Evolutionary conservation across 2,797 vertebrate genomes (phyloP), one percentile per base, ranked within the genome.

Genomic region (Fundulus diaphanus): DNA sequence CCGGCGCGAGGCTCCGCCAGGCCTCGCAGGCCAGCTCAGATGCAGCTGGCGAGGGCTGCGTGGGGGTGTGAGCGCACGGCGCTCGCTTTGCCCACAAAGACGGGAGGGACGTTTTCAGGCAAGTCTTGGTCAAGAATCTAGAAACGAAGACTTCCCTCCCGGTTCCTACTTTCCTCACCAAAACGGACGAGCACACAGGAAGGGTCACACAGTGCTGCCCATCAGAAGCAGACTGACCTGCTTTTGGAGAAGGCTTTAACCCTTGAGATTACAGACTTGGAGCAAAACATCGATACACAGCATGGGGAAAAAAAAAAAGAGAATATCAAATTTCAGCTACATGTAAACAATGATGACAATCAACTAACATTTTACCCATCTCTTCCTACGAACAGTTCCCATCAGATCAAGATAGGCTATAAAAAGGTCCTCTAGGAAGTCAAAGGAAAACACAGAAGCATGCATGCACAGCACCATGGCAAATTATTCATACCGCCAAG

Each of bases 401-500:
- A 16, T 15, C 27, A 42, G 35, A 37, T 37, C 24, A 7, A 33
- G 68, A 76, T 87, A 79, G 81, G 81, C 77, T 81, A 68, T 82
- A 82, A 88, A 87, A 88, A 31, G 79, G 11, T 20, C 77, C 82
- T 87, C 77, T 68, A 54, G 42, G 68, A 81, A 78, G 54, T 81
- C 71, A 77, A 87, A 66, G 74, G 81, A 85, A 85, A 84, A 78
- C 66, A 86, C 44, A 61, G 73, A 82, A 84, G 85, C 92, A 92
- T 93, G 91, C 94, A 90, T 65, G 63, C 3, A 66, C 37, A 27
- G 63, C 12, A 7, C 11, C 37, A 42, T 42, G 37, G 8, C 9
- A 66, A 66, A 2, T 42, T 42, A 40, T 42, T 7, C 54, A 56
- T 29, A 56, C 63, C 27, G 37, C 13, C n/a, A 27, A 12, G 37